These are phyloP conservation scores for Polypedilum vanderplanki DNA, from an alignment of 1,140 invertebrate species.

Conservation along the genomic window DNA sequence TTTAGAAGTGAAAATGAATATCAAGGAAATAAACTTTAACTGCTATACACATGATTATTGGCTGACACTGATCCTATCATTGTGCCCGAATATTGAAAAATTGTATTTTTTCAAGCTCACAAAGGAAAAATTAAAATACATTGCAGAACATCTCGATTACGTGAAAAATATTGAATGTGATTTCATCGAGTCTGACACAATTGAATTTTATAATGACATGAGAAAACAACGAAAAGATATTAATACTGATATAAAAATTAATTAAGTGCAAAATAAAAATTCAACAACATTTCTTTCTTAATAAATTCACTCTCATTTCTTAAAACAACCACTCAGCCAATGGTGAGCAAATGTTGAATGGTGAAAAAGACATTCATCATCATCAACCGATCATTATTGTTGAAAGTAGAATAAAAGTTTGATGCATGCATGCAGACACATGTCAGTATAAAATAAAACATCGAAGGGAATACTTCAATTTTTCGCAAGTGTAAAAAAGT, in stretches of 20 bases:
- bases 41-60: conserved; percentile 4
- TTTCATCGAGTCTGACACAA: not conserved
- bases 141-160: not conserved
- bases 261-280: not conserved
- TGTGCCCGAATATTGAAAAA: not conserved
- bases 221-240: not conserved
- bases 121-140: not conserved
- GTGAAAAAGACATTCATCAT: not conserved
- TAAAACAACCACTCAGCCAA: not conserved
- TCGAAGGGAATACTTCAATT: too few relatives aligned
- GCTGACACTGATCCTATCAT: not conserved
- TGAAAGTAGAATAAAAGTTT: not conserved
- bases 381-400: not conserved
- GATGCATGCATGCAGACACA: too few relatives aligned
- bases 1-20: not conserved
- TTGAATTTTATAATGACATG: not conserved
- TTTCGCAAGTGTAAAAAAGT: too few relatives aligned
- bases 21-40: conserved; percentile 12
- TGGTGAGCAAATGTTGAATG: not conserved
- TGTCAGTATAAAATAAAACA: too few relatives aligned
- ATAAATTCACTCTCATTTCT: not conserved
- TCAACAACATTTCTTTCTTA: not conserved
- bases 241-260: conserved; percentile 4
- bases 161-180: not conserved
- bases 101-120: not conserved